A percentile compares a stretch with the other conserved stretches of the same genome.
phyloP scores from a whole-genome alignment of 2,113 vertebrate genomes.

The Gulo gulo region DNA sequence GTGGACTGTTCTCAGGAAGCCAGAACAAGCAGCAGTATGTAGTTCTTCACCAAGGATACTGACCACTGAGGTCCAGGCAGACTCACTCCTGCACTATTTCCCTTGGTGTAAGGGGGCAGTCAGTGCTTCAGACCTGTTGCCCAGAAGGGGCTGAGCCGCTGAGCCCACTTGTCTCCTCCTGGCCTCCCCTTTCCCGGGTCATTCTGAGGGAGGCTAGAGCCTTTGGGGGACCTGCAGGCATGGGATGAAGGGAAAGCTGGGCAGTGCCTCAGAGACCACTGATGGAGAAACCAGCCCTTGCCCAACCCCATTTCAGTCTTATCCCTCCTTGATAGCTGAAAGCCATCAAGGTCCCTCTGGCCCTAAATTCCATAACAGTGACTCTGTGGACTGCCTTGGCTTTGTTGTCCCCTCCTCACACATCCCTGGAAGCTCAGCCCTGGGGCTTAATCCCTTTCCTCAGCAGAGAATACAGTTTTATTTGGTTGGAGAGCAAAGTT shows the following conservation, averaged over 20 bases:
- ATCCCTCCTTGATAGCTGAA: not conserved
- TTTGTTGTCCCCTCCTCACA: not conserved
- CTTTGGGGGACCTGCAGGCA: not conserved
- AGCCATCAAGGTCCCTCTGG: not conserved
- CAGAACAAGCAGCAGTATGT: not conserved
- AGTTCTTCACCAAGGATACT: not conserved
- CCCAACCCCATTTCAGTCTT: not conserved
- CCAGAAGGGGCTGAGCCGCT: not conserved
- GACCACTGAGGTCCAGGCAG: not conserved
- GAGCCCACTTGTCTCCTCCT: not conserved
- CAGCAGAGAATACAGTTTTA: not conserved
- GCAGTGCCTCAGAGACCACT: not conserved
- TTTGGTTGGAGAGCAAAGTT: slow-evolving; percentile 43
- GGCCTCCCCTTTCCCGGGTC: not conserved
- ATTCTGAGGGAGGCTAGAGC: not conserved
- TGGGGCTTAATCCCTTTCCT: not conserved
- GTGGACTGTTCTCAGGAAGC: not conserved
- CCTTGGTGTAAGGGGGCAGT: not conserved
- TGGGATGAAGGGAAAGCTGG: not conserved
- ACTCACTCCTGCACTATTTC: not conserved
- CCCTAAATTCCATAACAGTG: not conserved
- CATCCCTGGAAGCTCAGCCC: not conserved
- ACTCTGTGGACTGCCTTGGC: not conserved
- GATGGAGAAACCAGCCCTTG: not conserved
- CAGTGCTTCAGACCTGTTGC: slow-evolving; percentile 66